Conservation (phyloP, 2,888 invertebrate genomes). For the Tiliacea citrago region DNA sequence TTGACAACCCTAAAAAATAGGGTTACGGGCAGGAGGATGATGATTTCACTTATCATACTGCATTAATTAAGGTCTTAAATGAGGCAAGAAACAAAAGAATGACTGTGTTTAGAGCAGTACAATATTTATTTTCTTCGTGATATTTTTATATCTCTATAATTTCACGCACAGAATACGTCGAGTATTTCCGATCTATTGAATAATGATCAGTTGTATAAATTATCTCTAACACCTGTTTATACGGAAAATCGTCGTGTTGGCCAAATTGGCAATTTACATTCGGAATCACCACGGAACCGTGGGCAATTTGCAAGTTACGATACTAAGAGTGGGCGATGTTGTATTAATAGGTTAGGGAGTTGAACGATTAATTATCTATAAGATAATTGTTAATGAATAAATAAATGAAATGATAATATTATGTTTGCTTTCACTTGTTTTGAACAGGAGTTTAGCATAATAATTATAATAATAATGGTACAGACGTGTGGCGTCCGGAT, state of each 20-base stretch:
- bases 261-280: constrained; percentile 85
- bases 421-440: constrained; percentile 43
- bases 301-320: constrained; percentile 66
- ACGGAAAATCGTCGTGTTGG: constrained; percentile 78
- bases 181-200: constrained; percentile 72
- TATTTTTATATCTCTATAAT: constrained; percentile 20
- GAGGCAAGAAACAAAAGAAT: not conserved
- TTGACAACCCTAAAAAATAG: not conserved
- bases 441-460: constrained; percentile 31
- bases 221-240: constrained; percentile 79
- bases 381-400: no score
- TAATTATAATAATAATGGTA: constrained; percentile 13
- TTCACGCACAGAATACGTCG: constrained; percentile 56
- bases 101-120: not conserved
- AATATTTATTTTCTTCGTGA: constrained; percentile 19
- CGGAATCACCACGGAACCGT: constrained; percentile 75
- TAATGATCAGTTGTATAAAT: constrained; percentile 80
- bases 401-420: no score
- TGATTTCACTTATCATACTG: not conserved
- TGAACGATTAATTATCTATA: constrained; percentile 50
- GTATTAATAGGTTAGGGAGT: constrained; percentile 51
- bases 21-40: not conserved
- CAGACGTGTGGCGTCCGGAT: no score
- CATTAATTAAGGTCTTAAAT: not conserved
- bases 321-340: constrained; percentile 40